Evolutionary conservation across 1,140 invertebrate genomes (phyloP), one percentile per base, ranked within the genome.

Genomic region (Zaprionus vittiger): DNA sequence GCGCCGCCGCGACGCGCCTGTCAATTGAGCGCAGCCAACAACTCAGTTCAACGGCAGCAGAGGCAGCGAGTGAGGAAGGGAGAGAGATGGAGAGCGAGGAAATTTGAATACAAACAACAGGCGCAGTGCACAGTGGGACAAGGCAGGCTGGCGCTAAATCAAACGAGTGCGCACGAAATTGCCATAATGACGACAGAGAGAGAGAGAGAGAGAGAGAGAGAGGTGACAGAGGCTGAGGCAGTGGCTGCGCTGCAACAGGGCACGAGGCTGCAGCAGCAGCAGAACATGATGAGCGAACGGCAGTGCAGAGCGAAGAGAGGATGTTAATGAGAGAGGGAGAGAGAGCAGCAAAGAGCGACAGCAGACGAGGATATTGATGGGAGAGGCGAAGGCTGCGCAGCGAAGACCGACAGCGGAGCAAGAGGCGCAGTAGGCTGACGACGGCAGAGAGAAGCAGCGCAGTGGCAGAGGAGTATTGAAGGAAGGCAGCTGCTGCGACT

Each of bases 131-230:
- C 64, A 68, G 28, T 59, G 31, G 17, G 31, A 11, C 15, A 57
- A 57, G 28, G 38, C 41, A 59, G 28, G 31, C 57, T 86, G 80
- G 84, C 84, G 83, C 80, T 87, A 87, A 87, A 87, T 87, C 83
- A 87, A 87, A 79, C 84, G 77, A 75, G 66, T 78, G 77, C 76
- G n/a, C 83, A 89, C 84, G 80, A 87, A 89, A 89, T 87, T 81
- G 80, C 83, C 84, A 87, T 89, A 89, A 89, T 83, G 83, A 89
- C 78, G 80, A 80, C 80, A 80, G 63, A 3, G 41, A 2, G 15
- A 44, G 38, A 44, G 41, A n/a, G n/a, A n/a, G 38, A 9, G n/a
- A 17, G n/a, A 44, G 41, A 47, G 41, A 47, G 41, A 44, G 38
- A 6, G 14, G 37, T 5, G 7, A 2, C n/a, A 47, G 41, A 9